Conservation (phyloP, 2,797 vertebrate species). For the Lepidocolaptes lacrymiger region DNA sequence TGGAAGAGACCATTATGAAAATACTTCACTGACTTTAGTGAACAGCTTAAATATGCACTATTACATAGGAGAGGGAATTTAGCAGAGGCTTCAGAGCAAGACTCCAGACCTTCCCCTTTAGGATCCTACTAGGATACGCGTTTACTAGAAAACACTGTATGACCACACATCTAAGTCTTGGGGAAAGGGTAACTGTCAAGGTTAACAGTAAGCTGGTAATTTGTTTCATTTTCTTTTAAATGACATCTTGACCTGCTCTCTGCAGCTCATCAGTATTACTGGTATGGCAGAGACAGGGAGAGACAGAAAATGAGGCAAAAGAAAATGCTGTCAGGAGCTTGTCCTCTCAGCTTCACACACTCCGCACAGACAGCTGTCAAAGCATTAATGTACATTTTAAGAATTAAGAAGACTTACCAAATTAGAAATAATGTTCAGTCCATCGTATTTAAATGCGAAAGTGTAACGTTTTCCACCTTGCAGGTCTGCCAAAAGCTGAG, state of each 20-base stretch:
- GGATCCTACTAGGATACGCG: neutral
- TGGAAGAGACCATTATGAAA: slow-evolving; percentile 25
- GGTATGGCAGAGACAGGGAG: neutral
- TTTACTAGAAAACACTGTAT: neutral
- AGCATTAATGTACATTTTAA: neutral
- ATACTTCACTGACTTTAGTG: neutral
- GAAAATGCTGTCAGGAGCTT: neutral
- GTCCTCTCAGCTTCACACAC: neutral
- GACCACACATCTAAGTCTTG: neutral
- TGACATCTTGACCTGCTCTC: neutral
- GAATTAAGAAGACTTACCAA: slow-evolving; percentile 46
- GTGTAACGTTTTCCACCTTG: neutral
- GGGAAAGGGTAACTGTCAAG: neutral
- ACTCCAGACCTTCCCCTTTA: neutral
- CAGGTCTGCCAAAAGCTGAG: accelerated
- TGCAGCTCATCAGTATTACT: neutral
- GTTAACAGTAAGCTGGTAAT: neutral
- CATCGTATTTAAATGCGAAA: neutral
- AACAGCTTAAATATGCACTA: neutral
- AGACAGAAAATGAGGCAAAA: neutral
- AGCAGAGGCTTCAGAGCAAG: neutral
- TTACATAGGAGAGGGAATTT: neutral
- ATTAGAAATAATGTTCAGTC: accelerated
- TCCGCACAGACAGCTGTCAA: neutral
- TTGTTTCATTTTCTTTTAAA: neutral